Conservation (phyloP, 2,797 vertebrate genomes). For the Ptychadena robeensis region DNA sequence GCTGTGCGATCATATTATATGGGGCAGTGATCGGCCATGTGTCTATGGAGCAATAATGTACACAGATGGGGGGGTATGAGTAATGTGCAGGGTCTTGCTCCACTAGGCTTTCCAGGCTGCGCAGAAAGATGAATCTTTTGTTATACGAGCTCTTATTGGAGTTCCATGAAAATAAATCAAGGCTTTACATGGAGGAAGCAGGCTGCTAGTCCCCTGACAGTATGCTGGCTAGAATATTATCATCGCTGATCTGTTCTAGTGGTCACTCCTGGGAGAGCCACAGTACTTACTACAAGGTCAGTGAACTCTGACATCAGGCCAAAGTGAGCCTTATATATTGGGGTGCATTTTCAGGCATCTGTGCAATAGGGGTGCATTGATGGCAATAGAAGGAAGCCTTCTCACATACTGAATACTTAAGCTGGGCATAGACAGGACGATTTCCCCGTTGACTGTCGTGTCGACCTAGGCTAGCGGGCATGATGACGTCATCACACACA, state of each 20-base stretch:
- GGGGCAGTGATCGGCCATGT: no score
- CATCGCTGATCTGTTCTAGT: conserved; percentile 11
- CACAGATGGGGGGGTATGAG: neutral
- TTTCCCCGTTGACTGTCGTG: no score
- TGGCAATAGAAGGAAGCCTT: no score
- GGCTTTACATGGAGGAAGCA: neutral
- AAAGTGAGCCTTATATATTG: no score
- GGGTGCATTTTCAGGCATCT: neutral
- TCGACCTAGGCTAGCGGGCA: no score
- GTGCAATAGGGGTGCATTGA: neutral
- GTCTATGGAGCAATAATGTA: no score
- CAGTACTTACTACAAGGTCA: neutral
- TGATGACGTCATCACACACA: no score
- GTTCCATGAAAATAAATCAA: conserved; percentile 23
- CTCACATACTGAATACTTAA: no score
- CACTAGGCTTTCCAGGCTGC: neutral
- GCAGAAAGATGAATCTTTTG: conserved; percentile 31
- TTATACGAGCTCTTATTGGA: conserved; percentile 20
- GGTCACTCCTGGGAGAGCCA: conserved; percentile 6
- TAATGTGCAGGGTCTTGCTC: conserved; percentile 11
- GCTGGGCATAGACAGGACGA: no score
- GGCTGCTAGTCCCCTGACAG: neutral
- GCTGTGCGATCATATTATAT: no score
- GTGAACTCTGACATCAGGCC: neutral
- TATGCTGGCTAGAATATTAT: neutral